Base-by-base conservation (phyloP, 2,797 vertebrate species). In the Enteromius mattozi region DNA sequence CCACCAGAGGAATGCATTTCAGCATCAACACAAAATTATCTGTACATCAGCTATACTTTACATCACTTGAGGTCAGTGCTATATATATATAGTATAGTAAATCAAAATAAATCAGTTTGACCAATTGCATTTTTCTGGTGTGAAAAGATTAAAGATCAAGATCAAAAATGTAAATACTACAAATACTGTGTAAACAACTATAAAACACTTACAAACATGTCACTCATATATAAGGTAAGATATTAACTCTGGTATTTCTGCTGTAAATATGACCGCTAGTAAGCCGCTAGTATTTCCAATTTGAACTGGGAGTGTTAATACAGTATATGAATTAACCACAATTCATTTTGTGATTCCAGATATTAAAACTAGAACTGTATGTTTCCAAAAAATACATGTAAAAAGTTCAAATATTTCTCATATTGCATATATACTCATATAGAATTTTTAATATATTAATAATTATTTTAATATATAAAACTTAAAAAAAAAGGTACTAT, bases 21-120 rank as follows among this genome's bases (percentile, higher is more conserved):
- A 80, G 68, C n/a, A 63, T 35, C 56, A 82, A 72, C 33, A 33
- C 45, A n/a, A 82, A 63, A 63, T 16, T 0, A 13, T 69, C 21
- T 21, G 33, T 16, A 33, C 13, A 19, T 30, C 27, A 65, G 27
- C 24, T 42, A 59, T 24, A 7, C 33, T 77, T 24, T 17, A 59
- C 21, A 40, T n/a, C 6, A 54, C 30, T 35, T 54, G 3, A 54
- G 19, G 30, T 9, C 42, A 71, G n/a, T 9, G 27, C n/a, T 42
- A 45, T 45, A 45, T 45, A 45, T 45, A 45, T 45, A 45, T 45
- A 27, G 27, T 27, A 27, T 27, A 27, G 27, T 27, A 27, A 27
- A 27, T 56, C 51, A 56, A 56, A 56, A 9, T 56, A 54, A 54
- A 54, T 54, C 51, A 54, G 51, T 54, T 54, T 54, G 51, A 19